Evolutionary conservation across 2,797 vertebrate species (phyloP).

Genomic region (Saxicola maurus): DNA sequence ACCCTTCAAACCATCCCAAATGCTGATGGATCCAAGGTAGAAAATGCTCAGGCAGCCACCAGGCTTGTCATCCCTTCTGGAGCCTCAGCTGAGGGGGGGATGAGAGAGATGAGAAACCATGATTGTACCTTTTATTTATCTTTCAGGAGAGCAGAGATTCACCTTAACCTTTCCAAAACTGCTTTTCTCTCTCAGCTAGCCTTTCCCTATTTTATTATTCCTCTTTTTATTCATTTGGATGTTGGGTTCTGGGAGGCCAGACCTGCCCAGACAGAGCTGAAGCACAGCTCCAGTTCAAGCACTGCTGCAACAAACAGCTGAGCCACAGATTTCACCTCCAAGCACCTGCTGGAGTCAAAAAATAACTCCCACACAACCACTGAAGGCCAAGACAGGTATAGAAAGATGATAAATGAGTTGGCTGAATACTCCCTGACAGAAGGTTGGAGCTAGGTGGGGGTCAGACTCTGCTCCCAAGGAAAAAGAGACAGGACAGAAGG

Average conservation of each 20-base stretch:
- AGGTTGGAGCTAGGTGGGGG: not conserved
- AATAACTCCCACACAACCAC: not conserved
- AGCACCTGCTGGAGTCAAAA: not conserved
- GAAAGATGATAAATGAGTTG: not conserved
- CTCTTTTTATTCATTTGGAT: accelerated
- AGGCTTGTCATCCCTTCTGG: not conserved
- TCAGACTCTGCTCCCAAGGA: not conserved
- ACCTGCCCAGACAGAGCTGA: not conserved
- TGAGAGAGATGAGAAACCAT: not conserved
- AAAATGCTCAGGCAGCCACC: accelerated
- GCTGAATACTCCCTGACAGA: not conserved
- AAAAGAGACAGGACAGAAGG: not conserved
- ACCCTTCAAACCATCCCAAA: not conserved
- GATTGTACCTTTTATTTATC: not conserved
- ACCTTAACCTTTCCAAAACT: not conserved
- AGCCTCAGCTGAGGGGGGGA: accelerated
- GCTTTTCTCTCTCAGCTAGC: not conserved
- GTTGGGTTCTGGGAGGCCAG: not conserved
- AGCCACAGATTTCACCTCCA: not conserved
- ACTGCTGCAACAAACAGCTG: not conserved
- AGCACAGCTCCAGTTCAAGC: not conserved
- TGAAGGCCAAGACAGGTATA: not conserved
- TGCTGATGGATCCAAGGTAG: not conserved
- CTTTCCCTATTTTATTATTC: not conserved
- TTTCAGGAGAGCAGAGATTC: not conserved